Base-by-base conservation (phyloP, 2,797 vertebrate genomes). In the Cirrhinus molitorella region DNA sequence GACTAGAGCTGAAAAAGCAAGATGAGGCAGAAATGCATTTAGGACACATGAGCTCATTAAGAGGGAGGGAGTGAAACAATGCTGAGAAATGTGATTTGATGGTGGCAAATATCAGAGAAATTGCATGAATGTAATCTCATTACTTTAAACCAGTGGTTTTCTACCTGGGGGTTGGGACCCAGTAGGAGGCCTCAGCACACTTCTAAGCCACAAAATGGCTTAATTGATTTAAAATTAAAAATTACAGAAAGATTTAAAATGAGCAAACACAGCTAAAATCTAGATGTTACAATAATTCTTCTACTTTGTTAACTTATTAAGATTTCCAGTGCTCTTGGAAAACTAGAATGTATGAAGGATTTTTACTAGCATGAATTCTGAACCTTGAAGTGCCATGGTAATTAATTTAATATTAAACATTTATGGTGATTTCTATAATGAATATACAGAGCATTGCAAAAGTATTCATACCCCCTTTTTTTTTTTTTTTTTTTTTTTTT, bases 1-100 rank as follows among this genome's bases (percentile, higher is more conserved):
- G 28, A 17, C 11, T n/a, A n/a, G 40, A 59, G 53, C 51, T 61
- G 49, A 73, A 37, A 73, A 73, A 65, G 68, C 72, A 66, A 47
- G 70, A 57, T 67, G 61, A 66, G 25, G 78, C 40, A 61, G 51
- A 66, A 66, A 76, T 45, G 43, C 65, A 75, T 75, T 49, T 28
- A 12, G 10, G n/a, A 51, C 59, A 55, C 13, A 47, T 31, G 37
- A 85, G 72, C 21, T 37, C 43, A 79, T 66, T 80, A 79, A 37
- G 59, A 57, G 16, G 74, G 4, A 23, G 28, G 21, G 10, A 51
- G 45, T 47, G 19, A 77, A 76, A 77, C 37, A 34, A 19, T 12
- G 25, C 21, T 49, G 49, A 79, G 53, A 78, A 79, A 51, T 65
- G 13, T 49, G 17, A 73, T 73, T 51, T 63, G 43, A 63, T 51